Conservation (phyloP, 1,140 invertebrate genomes). For the Proctacanthus coquilletti region DNA sequence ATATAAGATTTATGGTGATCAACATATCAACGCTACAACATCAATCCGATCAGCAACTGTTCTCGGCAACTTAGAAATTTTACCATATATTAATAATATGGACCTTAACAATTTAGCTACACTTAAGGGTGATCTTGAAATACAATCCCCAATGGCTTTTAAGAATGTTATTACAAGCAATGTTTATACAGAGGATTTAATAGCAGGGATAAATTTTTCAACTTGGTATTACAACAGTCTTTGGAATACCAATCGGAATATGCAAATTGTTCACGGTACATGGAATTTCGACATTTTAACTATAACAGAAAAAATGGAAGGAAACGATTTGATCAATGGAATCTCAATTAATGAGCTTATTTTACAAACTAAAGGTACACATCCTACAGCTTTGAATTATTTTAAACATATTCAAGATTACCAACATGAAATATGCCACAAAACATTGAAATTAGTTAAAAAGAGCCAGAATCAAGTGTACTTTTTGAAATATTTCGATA, state of each 20-base stretch:
- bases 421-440: neutral
- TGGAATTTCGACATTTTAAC: slow-evolving; percentile 18
- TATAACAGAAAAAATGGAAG: slow-evolving; percentile 7
- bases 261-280: slow-evolving; percentile 17
- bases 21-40: slow-evolving; percentile 15
- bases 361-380: neutral
- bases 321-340: neutral
- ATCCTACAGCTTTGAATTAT: no score
- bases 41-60: slow-evolving; percentile 13
- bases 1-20: slow-evolving; percentile 12
- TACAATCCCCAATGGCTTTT: slow-evolving; percentile 20
- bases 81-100: slow-evolving; percentile 10
- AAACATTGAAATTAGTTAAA: neutral
- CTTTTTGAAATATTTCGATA: slow-evolving; percentile 5
- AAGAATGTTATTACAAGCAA: slow-evolving; percentile 10
- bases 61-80: slow-evolving; percentile 6
- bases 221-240: slow-evolving; percentile 16
- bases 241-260: slow-evolving; percentile 9
- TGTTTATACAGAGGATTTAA: slow-evolving; percentile 8
- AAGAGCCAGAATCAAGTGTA: neutral
- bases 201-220: slow-evolving; percentile 19
- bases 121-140: slow-evolving; percentile 7
- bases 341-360: neutral
- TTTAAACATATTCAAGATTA: neutral
- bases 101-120: slow-evolving; percentile 18